Evolutionary conservation across 1,140 invertebrate species (phyloP), one percentile per base, ranked within the genome.

Genomic region (Drosophila watanabei): DNA sequence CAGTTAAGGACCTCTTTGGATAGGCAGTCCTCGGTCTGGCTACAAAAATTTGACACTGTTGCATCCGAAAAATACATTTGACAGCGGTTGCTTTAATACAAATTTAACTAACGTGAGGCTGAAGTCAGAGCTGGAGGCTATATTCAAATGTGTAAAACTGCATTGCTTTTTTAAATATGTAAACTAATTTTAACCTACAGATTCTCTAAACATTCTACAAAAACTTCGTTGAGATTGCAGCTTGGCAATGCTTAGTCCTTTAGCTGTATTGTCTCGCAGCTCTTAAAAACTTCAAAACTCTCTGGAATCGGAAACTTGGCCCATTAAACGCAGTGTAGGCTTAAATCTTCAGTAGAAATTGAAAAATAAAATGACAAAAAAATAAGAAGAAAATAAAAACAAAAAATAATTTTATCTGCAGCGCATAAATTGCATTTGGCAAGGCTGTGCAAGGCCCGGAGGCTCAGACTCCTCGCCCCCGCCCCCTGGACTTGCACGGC

Each of bases 391-490:
- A n/a, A 16, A 49, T 10, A 13, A 49, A 48, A 58, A 56, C 70
- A 59, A 72, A 63, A 88, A 75, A 73, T 71, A 65, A 70, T 69
- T 71, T 90, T 89, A 89, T 89, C 85, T 89, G 82, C 75, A 43
- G 49, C 52, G 65, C 72, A 90, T 91, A 87, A 83, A 87, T 91
- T 91, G 75, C 56, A 79, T 91, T 88, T 88, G 71, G 78, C 70
- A 72, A 84, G 51, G 71, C 72, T 39, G 14, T 58, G 49, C 43
- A 58, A 37, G 41, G 20, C 69, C 56, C 46, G 35, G 11, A 45
- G 49, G 28, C 18, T 2, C 20, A 32, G 10, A 35, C 14, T 49
- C 48, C 48, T n/a, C 30, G n/a, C n/a, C n/a, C n/a, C n/a, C 4
- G 56, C 2, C 35, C 32, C 45, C 35, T 10, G 54, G 33, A 73